These are phyloP conservation scores for Lacanobia oleracea DNA, from an alignment of 2,888 invertebrate species.

Conservation along the genomic window DNA sequence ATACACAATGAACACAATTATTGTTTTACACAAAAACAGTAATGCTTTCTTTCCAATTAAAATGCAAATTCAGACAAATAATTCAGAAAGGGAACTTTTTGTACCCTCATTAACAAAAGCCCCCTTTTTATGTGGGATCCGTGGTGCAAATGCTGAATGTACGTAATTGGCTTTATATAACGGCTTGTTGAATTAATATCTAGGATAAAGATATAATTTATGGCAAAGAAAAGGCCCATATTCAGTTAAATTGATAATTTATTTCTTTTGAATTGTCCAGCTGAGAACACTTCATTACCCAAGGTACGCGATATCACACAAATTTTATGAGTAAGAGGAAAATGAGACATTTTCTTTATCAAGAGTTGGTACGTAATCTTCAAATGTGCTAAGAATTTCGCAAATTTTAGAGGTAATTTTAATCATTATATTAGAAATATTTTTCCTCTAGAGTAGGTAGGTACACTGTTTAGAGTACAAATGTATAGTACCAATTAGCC, in stretches of 20 bases:
- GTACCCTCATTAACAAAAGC: conserved; percentile 80
- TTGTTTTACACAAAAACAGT: conserved; percentile 70
- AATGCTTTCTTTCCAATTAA: conserved; percentile 82
- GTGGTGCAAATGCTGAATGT: conserved; percentile 78
- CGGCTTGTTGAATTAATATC: conserved; percentile 75
- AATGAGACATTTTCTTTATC: not conserved
- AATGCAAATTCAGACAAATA: conserved; percentile 83
- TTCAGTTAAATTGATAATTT: conserved; percentile 61
- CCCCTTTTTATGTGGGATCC: conserved; percentile 74
- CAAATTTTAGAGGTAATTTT: not conserved
- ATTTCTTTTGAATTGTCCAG: conserved; percentile 51
- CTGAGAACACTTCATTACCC: conserved; percentile 54
- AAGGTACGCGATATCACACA: conserved; percentile 13
- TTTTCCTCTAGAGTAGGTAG: not conserved
- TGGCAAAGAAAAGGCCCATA: conserved; percentile 61
- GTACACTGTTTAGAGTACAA: no score
- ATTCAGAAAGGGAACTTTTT: conserved; percentile 81
- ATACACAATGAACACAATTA: conserved; percentile 36
- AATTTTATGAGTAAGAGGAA: conserved; percentile 2
- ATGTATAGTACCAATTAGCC: no score
- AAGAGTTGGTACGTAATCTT: not conserved
- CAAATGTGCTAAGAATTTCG: not conserved
- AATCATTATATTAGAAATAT: not conserved
- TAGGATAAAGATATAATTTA: conserved; percentile 69
- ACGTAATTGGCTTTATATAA: conserved; percentile 78